Base-by-base conservation (phyloP, 1,140 invertebrate species). In the Meloidogyne exigua region DNA sequence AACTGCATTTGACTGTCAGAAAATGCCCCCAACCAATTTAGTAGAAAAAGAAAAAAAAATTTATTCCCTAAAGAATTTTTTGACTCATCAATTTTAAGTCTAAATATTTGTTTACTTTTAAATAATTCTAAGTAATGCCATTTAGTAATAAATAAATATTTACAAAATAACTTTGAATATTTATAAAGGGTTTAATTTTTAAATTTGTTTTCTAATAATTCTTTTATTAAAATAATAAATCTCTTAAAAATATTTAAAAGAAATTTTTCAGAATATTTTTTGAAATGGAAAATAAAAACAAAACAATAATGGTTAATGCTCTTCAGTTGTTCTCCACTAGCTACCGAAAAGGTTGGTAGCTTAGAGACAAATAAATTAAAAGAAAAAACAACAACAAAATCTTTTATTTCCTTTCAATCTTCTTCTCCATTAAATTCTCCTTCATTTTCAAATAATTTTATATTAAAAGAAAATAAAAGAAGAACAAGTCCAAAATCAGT, bases 301-400 rank as follows among this genome's bases (percentile, higher is more conserved):
- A 39, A 9, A 39, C 4, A 39, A 57, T 57, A 57, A 57, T 57
- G 49, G 49, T 57, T n/a, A 9, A 57, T 57, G 49, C 49, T 57
- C 49, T 57, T 57, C 49, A 57, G 49, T 57, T 57, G 49, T 57
- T 57, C 49, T n/a, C n/a, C 49, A n/a, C n/a, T 57, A 57, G n/a
- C 18, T 57, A 57, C 49, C 49, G n/a, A 57, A 57, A 57, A 57
- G 5, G n/a, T 5, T 57, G 49, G 49, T 57, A 57, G 49, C n/a
- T 57, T 57, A n/a, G 49, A 57, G 5, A 57, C 18, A 57, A 18
- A n/a, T n/a, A n/a, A 57, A n/a, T n/a, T 9, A n/a, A 5, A 57
- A 57, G 44, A 49, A 49, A 57, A 57, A 57, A 57, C 49, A 57
- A 57, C 49, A 57, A n/a, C 5, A 57, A 57, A 18, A 57, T n/a